Base-by-base conservation (phyloP, 2,888 invertebrate genomes). In the Bombyx huttoni region DNA sequence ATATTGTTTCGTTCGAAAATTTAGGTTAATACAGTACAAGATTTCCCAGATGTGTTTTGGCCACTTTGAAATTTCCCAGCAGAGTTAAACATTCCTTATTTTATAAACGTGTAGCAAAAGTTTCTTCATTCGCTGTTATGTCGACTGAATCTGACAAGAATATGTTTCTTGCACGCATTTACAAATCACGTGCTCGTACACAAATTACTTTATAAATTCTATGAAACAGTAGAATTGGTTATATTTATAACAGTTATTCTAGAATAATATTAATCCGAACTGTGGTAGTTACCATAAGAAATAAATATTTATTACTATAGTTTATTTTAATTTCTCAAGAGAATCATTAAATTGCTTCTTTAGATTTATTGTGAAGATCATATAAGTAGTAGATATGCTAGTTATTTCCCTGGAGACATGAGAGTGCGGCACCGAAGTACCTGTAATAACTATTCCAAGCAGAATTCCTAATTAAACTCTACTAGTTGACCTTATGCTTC, bases 21-120 rank as follows among this genome's bases (percentile, higher is more conserved):
- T 24, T 24, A 24, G 24, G 24, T 24, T 24, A 24, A 24, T 24
- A 6, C 40, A 40, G 40, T 10, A 40, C 12, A 40, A 40, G 66
- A 71, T 72, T 75, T 73, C 71, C 74, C 73, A 67, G 67, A 68
- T 71, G 75, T 58, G 66, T 69, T 69, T 72, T 68, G 66, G 66
- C 13, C 63, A 63, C 60, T 66, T 71, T 67, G 62, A 65, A 78
- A 73, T 78, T 75, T 73, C 68, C 67, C 68, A 56, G 55, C 68
- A 69, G 73, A 70, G 61, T 62, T 66, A 65, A 66, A 57, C 55
- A 53, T 62, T 58, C 61, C 59, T 68, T 65, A 61, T 61, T 53
- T 61, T 65, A 58, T 67, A 69, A 70, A 68, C 62, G 65, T 68
- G 66, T 72, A 64, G 62, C 61, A 60, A 67, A 75, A 76, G 64